A percentile compares a stretch with the other conserved stretches of the same genome.
Evolutionary conservation across 2,888 invertebrate genomes (phyloP).

Genomic region (Himalopsyche anomala): DNA sequence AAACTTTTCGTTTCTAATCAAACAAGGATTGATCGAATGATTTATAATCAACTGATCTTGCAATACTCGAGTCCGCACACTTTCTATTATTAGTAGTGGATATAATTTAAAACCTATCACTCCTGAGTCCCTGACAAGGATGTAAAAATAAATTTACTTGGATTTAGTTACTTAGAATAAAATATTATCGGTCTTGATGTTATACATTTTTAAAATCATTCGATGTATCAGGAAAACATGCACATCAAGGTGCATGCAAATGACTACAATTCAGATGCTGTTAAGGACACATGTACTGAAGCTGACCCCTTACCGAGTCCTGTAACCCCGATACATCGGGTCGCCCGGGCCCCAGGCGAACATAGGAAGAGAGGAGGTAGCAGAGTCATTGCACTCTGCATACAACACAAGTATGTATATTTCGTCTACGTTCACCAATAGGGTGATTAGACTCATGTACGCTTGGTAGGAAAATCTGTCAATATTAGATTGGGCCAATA

Average conservation of each 20-base stretch:
- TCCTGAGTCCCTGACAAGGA: too few species aligned
- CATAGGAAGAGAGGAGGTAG: constrained; percentile 33
- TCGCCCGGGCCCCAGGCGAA: constrained; percentile 11
- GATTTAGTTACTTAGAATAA: too few species aligned
- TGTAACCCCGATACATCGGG: constrained; percentile 44
- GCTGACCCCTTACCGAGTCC: constrained; percentile 33
- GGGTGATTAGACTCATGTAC: not conserved
- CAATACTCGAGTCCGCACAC: too few species aligned
- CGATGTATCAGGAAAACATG: not conserved
- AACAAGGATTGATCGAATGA: too few species aligned
- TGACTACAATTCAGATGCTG: constrained; percentile 2
- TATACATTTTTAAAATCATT: too few species aligned
- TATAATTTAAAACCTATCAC: too few species aligned
- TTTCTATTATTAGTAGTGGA: too few species aligned
- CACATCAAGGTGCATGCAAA: not conserved
- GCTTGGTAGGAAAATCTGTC: constrained; percentile 3
- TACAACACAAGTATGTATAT: not conserved
- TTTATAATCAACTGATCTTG: too few species aligned
- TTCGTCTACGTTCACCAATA: not conserved
- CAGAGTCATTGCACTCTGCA: constrained; percentile 56
- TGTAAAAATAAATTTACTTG: too few species aligned
- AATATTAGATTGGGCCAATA: constrained; percentile 26
- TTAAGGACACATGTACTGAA: constrained; percentile 16
- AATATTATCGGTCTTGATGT: too few species aligned
- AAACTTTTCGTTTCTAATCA: too few species aligned